Evolutionary conservation across 2,888 invertebrate genomes (phyloP), one percentile per base, ranked within the genome.

Genomic region (Eulithis testata): DNA sequence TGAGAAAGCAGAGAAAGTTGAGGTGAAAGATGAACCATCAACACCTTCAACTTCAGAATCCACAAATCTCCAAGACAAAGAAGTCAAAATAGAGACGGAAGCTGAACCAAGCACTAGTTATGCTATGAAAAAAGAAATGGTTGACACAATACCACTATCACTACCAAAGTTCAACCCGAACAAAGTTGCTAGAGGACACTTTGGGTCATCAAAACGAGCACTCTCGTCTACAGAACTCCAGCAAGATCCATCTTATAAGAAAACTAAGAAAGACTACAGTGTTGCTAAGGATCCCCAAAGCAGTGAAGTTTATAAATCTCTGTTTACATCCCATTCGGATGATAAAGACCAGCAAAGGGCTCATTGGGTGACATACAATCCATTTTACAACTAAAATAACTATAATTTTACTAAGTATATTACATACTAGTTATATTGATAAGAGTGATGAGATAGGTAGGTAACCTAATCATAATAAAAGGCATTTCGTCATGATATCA

Each of bases 361-460:
- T 2, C 99, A 99, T 85, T 99, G 99, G 99, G 96, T 99, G 62
- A 99, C 99, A 0, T 99, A 98, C 80, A 99, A 99, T 94, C 99
- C 99, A 57, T 97, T 97, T 88, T 98, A 97, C 85, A 97, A 97
- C 58, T 73, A 12, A 62, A 60, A 60, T 91, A 96, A 90, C 21
- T 3, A n/a, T n/a, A 8, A 47, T 14, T 47, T 14, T 40, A 40
- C 11, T 44, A 11, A 11, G n/a, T n/a, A 44, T 8, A 12, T 8
- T 47, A 14, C 21, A n/a, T n/a, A n/a, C 47, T 47, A 12, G 14
- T 47, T 12, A 12, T 47, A 47, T 7, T 4, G 12, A 40, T 40
- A 40, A 40, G 49, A 21, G 14, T 21, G 9, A 21, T 49, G 9
- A 51, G 27, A 47, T 57, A 2, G 37, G 37, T 21, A 40, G 7